Evolutionary conservation across 2,797 vertebrate species (phyloP), one percentile per base, ranked within the genome.

Genomic region (Gadopsis marmoratus): DNA sequence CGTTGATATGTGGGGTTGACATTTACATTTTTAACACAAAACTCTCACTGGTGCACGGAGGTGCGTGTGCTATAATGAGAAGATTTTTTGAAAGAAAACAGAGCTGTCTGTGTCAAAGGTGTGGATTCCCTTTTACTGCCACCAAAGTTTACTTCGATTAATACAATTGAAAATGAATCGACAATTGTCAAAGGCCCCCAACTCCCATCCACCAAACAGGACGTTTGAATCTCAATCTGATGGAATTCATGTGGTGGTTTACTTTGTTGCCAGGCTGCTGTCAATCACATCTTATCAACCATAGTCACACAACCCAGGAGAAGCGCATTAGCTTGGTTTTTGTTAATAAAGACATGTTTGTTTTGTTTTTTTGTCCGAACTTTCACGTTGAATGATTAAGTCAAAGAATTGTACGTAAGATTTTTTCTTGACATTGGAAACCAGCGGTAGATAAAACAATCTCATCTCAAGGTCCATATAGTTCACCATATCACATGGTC

Each of bases 1-100:
- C 37, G 7, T 47, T 78, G 14, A 73, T 63, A 71, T 82, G 63
- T 74, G 71, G 53, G 21, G 63, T 73, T 82, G 59, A 77, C 72
- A 78, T 79, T 75, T 78, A 79, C 66, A 74, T 70, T 77, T 83
- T 78, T 33, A 82, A 64, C 65, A 71, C 45, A 53, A 39, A 63
- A n/a, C 47, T 47, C 54, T 47, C 29, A 45, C 31, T 1, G 3
- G 26, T 29, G 21, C 10, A n/a, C 3, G 11, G 26, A 66, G 41
- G 54, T 68, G 4, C 58, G 71, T 51, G 41, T 23, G 51, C 66
- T 4, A 3, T n/a, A 72, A 4, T 23, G 43, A 61, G 43, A 4
- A 5, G 43, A 16, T 26, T 37, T 37, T 43, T 60, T 53, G n/a
- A 53, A 35, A 13, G 29, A 23, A 19, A 7, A 55, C 43, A 43